Base-by-base conservation (phyloP, 2,888 invertebrate genomes). In the Drosophila acutilabella region DNA sequence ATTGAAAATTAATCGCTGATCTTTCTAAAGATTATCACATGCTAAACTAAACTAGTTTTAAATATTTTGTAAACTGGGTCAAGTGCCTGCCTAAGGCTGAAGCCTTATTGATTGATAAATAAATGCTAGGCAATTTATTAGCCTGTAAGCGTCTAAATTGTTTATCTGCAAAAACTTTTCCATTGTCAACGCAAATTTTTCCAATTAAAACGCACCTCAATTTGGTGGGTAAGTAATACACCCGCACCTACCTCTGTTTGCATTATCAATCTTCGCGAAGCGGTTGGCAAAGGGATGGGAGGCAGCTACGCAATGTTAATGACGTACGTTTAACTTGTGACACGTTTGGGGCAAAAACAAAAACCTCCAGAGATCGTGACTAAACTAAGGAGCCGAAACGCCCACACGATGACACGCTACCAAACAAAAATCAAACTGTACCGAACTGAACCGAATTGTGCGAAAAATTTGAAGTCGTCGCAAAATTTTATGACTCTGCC, bases 321-420 rank as follows among this genome's bases (percentile, higher is more conserved):
- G 83, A 80, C 77, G 78, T 80, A 57, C 47, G 52, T 62, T 33
- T 56, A 57, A 11, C 51, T 18, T 42, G 41, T 44, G 68, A 45
- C 88, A 85, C 88, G 85, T 74, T 58, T 57, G 36, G 52, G 40
- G 48, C 62, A 70, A 68, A 71, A 52, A 54, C 60, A 59, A 38
- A 53, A 50, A 26, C 40, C 53, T 60, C 48, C 38, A 56, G 23
- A 62, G 78, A 80, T 88, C 87, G 86, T 88, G 84, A 86, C 86
- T 74, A 70, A 72, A 78, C 73, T 64, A 70, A 75, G 80, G 78
- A 84, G 80, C 42, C 60, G 41, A 5, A 5, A 42, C 88, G 73
- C 82, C 86, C 67, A 81, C 84, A 47, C 52, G 36, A 23, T 30
- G 56, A 59, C 65, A 42, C 61, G 52, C 44, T 62, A 38, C 26